Percentiles rank a stretch among this genome's conserved stretches.
These are phyloP conservation scores for Nymphicus hollandicus DNA, from an alignment of 2,113 vertebrate species.

Conservation along the genomic window DNA sequence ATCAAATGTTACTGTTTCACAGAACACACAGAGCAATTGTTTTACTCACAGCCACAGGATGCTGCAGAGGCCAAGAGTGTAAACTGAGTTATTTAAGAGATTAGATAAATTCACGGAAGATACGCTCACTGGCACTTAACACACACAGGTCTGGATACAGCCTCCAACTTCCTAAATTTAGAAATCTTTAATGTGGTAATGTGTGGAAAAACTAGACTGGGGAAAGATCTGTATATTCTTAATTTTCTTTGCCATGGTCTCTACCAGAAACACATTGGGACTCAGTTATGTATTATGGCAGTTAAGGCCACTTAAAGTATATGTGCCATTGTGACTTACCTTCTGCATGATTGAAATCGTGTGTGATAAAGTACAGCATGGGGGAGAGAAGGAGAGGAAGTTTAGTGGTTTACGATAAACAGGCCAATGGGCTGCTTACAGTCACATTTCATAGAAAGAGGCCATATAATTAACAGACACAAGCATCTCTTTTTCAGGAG, in stretches of 20 bases:
- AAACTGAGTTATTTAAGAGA: background rate
- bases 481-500: background rate
- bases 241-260: background rate
- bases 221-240: background rate
- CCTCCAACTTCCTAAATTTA: background rate
- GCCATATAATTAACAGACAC: background rate
- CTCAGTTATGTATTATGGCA: background rate
- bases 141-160: background rate
- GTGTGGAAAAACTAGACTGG: background rate
- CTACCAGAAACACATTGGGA: background rate
- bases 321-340: background rate
- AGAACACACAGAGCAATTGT: background rate
- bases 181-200: background rate
- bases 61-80: background rate
- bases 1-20: background rate
- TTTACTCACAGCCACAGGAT: background rate
- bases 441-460: background rate
- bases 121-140: accelerated
- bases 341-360: accelerated
- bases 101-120: background rate
- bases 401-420: background rate
- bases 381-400: background rate
- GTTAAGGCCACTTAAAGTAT: background rate
- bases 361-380: background rate
- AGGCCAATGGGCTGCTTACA: background rate